phyloP scores from a whole-genome alignment of 2,113 vertebrate genomes.

The Epinephelus lanceolatus region DNA sequence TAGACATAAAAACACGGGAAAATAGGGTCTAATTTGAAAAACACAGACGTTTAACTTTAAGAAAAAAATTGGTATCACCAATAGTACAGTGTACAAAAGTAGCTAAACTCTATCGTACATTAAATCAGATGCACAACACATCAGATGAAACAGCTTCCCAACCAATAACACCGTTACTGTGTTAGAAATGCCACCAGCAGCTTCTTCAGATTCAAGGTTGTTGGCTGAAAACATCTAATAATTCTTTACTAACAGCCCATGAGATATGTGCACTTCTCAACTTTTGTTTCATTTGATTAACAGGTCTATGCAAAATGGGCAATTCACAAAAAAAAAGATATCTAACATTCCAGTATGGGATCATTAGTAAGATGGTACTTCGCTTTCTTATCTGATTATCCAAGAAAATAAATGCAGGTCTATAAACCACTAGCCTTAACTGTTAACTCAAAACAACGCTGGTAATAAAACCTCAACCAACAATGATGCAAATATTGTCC shows the following conservation, averaged over 20 bases:
- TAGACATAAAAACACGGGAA: too few species aligned
- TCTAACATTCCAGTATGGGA: not conserved
- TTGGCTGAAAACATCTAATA: too few species aligned
- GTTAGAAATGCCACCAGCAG: not conserved
- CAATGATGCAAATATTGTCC: rapidly evolving
- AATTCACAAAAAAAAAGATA: not conserved
- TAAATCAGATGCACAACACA: constrained; percentile 34
- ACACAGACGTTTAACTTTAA: too few species aligned
- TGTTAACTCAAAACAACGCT: not conserved
- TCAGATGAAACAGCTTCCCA: constrained; percentile 14
- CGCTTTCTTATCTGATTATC: not conserved
- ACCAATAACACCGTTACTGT: not conserved
- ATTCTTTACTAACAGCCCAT: not conserved
- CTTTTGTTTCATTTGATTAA: not conserved
- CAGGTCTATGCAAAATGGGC: constrained; percentile 17
- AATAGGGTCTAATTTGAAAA: too few species aligned
- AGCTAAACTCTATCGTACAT: not conserved
- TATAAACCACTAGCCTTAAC: too few species aligned
- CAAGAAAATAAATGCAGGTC: not conserved
- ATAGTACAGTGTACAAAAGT: not conserved
- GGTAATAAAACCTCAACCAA: not conserved
- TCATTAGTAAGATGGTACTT: not conserved
- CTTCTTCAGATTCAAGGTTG: not conserved
- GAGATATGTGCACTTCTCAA: not conserved
- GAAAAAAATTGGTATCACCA: not conserved